Evolutionary conservation across 2,113 vertebrate species (phyloP).

Genomic region (Proterorhinus semilunaris): DNA sequence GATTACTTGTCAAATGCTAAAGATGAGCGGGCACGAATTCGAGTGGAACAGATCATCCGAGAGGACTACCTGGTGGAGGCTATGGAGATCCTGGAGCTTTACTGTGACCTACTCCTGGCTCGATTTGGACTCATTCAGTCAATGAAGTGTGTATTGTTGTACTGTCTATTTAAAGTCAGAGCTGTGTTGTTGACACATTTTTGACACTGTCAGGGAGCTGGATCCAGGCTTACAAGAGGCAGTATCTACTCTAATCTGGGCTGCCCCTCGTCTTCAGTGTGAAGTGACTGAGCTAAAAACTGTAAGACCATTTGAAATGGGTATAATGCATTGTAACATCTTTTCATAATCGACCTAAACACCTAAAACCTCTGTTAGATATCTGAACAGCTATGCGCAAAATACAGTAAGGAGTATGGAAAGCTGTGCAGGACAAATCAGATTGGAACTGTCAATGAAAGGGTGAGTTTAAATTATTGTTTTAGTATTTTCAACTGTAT

Average conservation of each 20-base stretch:
- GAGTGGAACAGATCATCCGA: conserved; percentile 97
- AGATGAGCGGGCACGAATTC: conserved; percentile 94
- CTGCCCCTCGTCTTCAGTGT: conserved; percentile 90
- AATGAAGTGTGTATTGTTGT: conserved; percentile 87
- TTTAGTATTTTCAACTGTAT: conserved; percentile 8
- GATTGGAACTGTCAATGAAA: conserved; percentile 96
- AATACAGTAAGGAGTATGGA: conserved; percentile 99
- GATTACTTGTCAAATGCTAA: conserved; percentile 95
- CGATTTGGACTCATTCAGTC: conserved; percentile 96
- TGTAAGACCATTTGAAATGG: conserved; percentile 81
- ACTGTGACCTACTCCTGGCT: conserved; percentile 92
- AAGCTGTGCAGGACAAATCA: conserved; percentile 97
- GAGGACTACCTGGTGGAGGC: conserved; percentile 98
- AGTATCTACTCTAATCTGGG: conserved; percentile 96
- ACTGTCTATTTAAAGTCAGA: background rate
- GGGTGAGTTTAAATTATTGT: conserved; percentile 75
- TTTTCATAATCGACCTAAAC: conserved; percentile 4
- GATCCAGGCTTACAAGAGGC: conserved; percentile 95
- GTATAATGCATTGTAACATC: background rate
- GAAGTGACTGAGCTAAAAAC: conserved; percentile 92
- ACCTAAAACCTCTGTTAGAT: conserved; percentile 74
- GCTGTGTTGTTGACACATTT: background rate
- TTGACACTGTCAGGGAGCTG: conserved; percentile 81
- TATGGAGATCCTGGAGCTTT: conserved; percentile 98
- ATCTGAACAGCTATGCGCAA: conserved; percentile 94